Evolutionary conservation across 2,888 invertebrate genomes (phyloP).

Genomic region (Nemapogon koenigi): DNA sequence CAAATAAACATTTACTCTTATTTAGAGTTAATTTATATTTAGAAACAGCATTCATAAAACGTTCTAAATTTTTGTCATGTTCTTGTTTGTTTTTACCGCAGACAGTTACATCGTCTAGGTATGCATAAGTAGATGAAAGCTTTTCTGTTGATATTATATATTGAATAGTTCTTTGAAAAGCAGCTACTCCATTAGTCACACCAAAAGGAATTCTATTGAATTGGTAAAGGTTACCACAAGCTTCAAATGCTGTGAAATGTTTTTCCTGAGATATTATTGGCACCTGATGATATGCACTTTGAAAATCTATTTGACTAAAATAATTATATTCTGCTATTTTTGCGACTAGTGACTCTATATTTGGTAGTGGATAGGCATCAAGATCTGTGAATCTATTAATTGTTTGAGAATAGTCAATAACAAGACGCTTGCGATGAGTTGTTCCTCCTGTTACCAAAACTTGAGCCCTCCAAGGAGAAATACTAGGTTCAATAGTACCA

Average conservation of each 20-base stretch:
- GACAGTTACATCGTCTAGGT: not conserved
- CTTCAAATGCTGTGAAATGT: slow-evolving; percentile 5
- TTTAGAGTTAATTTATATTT: not conserved
- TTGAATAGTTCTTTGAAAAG: slow-evolving; percentile 3
- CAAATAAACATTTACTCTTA: not conserved
- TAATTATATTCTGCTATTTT: not conserved
- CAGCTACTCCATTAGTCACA: not conserved
- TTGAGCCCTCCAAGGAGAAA: slow-evolving; percentile 7
- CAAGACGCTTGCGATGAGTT: not conserved
- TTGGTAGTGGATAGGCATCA: slow-evolving; percentile 3
- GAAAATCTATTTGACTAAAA: not conserved
- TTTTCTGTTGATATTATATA: slow-evolving; percentile 1
- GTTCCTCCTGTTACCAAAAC: not conserved
- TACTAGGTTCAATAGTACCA: slow-evolving; percentile 3
- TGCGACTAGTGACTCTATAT: not conserved
- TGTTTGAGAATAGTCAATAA: slow-evolving; percentile 3
- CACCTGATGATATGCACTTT: not conserved
- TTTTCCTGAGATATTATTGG: not conserved
- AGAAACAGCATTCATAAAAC: not conserved
- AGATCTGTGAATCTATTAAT: slow-evolving; percentile 1
- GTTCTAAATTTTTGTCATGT: not conserved
- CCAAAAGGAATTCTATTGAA: slow-evolving; percentile 5
- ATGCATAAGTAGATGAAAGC: not conserved
- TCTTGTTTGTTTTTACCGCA: not conserved
- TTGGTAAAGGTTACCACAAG: not conserved